These are phyloP conservation scores for Gnatocerus cornutus DNA, from an alignment of 2,888 invertebrate genomes.

Conservation along the genomic window DNA sequence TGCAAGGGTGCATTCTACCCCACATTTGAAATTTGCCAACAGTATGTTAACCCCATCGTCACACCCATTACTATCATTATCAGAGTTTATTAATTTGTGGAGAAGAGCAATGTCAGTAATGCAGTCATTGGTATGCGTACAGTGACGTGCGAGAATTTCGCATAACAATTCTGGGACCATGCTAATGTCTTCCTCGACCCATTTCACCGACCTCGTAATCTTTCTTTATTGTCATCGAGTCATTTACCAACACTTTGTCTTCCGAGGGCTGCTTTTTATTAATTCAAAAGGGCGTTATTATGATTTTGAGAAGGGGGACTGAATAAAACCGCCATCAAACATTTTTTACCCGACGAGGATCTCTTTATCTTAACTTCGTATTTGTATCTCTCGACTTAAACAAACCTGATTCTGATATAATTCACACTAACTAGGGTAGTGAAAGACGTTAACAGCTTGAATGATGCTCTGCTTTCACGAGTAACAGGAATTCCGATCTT, in stretches of 20 bases:
- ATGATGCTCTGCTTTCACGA: conserved; percentile 21
- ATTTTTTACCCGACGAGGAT: background rate
- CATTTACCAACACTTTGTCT: conserved; percentile 36
- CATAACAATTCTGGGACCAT: conserved; percentile 15
- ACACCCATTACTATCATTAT: conserved; percentile 27
- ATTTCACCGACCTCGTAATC: conserved; percentile 33
- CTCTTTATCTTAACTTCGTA: conserved; percentile 5
- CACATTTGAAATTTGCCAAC: conserved; percentile 34
- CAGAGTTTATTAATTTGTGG: conserved; percentile 36
- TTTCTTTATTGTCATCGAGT: conserved; percentile 36
- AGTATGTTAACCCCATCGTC: conserved; percentile 43
- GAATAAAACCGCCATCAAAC: conserved; percentile 4
- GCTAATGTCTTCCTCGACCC: conserved; percentile 39
- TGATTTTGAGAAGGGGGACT: background rate
- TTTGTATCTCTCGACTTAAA: conserved; percentile 15
- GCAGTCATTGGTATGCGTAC: conserved; percentile 44
- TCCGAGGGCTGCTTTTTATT: conserved; percentile 38
- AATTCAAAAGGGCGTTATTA: conserved; percentile 17
- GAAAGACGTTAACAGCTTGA: conserved; percentile 20
- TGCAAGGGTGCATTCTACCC: conserved; percentile 40
- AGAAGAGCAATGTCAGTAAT: conserved; percentile 39
- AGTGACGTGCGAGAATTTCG: conserved; percentile 31
- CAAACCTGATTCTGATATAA: conserved; percentile 17
- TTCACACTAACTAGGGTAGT: conserved; percentile 11
- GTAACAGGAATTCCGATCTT: conserved; percentile 13